These are phyloP conservation scores for Xenopus laevis DNA, from an alignment of 2,113 vertebrate genomes.

Conservation along the genomic window DNA sequence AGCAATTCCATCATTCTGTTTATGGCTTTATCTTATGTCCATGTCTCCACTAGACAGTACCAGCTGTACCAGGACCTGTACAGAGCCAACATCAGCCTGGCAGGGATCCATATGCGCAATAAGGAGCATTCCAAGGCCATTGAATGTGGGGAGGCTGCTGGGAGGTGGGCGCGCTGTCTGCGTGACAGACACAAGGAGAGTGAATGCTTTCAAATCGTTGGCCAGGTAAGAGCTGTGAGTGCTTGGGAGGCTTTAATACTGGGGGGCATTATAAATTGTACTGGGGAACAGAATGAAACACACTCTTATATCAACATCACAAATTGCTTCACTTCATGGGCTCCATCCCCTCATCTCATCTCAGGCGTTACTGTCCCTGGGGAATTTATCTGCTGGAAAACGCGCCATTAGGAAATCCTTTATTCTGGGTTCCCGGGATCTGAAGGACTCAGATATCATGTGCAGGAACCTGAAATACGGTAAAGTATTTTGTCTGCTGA, in stretches of 20 bases:
- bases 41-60: conserved; percentile 63
- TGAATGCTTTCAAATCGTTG: conserved; percentile 76
- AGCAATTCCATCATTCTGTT: too few relatives aligned
- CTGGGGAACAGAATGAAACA: neutral
- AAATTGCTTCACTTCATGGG: too few relatives aligned
- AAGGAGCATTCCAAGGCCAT: conserved; percentile 74
- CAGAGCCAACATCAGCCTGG: conserved; percentile 82
- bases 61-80: conserved; percentile 80
- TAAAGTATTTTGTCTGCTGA: conserved; percentile 41
- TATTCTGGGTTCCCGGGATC: conserved; percentile 73
- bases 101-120: conserved; percentile 74
- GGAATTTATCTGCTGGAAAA: conserved; percentile 78
- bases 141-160: conserved; percentile 81
- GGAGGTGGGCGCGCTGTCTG: conserved; percentile 74
- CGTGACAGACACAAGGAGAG: conserved; percentile 76
- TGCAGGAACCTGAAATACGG: conserved; percentile 74
- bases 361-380: conserved; percentile 79
- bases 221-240: conserved; percentile 63
- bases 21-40: too few relatives aligned
- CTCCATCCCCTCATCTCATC: neutral
- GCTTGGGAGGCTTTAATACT: too few relatives aligned
- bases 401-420: conserved; percentile 79
- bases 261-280: neutral
- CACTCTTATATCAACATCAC: neutral
- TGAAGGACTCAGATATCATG: conserved; percentile 62